Percentiles rank a stretch among this genome's conserved stretches.
Evolutionary conservation across 2,888 invertebrate species (phyloP).

Genomic region (Drosophila falleni): DNA sequence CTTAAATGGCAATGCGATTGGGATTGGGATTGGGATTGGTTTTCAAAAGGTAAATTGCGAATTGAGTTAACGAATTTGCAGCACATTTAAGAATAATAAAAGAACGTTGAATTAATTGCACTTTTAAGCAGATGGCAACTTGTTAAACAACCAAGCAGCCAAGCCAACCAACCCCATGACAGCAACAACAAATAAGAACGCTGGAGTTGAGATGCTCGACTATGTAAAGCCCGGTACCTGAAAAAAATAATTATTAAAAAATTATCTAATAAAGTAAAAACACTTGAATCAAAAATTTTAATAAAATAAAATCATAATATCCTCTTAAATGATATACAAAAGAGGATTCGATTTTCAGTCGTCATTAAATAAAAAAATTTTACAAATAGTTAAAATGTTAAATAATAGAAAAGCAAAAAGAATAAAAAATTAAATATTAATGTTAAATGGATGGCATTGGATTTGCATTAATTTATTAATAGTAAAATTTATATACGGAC

Average conservation of each 20-base stretch:
- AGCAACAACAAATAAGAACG: slow-evolving; percentile 14
- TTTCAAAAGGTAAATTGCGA: slow-evolving; percentile 2
- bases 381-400: too few relatives aligned
- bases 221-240: background rate
- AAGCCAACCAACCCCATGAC: background rate
- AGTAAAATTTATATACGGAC: too few relatives aligned
- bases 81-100: slow-evolving; percentile 54
- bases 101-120: slow-evolving; percentile 74
- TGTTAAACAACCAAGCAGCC: slow-evolving; percentile 57
- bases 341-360: too few relatives aligned
- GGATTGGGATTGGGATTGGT: slow-evolving; percentile 9
- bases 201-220: background rate
- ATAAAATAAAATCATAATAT: too few relatives aligned
- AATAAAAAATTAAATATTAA: too few relatives aligned
- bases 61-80: slow-evolving; percentile 13
- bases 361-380: too few relatives aligned
- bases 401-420: too few relatives aligned
- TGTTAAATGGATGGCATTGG: too few relatives aligned
- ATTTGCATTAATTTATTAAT: too few relatives aligned
- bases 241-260: background rate
- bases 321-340: too few relatives aligned
- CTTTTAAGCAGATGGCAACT: slow-evolving; percentile 78
- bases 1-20: slow-evolving; percentile 15
- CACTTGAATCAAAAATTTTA: background rate
- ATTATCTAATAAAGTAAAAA: too few relatives aligned